phyloP scores from a whole-genome alignment of 2,113 vertebrate species.

The Brachyhypopomus gauderio region DNA sequence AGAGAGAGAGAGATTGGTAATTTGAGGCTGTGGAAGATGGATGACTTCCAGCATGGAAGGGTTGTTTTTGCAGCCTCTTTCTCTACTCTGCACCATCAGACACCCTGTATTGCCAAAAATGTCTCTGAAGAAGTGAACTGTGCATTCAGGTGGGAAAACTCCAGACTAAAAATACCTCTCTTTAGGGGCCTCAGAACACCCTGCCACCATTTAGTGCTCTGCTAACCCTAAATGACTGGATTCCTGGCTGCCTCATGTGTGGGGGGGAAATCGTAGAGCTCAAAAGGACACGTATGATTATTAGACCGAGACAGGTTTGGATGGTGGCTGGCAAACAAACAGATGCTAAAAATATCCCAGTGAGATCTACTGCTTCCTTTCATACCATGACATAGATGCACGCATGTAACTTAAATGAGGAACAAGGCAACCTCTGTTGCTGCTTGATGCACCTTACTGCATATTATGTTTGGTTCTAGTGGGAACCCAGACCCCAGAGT shows the following conservation, averaged over 20 bases:
- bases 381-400: conserved; percentile 7
- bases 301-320: conserved; percentile 64
- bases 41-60: conserved; percentile 63
- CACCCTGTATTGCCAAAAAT: conserved; percentile 66
- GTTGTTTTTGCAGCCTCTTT: conserved; percentile 63
- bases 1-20: conserved; percentile 46
- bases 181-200: conserved; percentile 66
- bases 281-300: conserved; percentile 74
- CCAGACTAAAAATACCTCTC: conserved; percentile 72
- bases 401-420: background rate
- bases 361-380: conserved; percentile 22
- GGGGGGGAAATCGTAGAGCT: conserved; percentile 61
- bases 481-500: background rate
- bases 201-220: conserved; percentile 71
- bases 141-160: conserved; percentile 69
- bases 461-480: background rate
- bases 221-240: conserved; percentile 72
- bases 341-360: conserved; percentile 72
- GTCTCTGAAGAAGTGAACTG: conserved; percentile 70
- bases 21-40: conserved; percentile 64
- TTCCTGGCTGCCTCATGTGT: conserved; percentile 62
- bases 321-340: conserved; percentile 69
- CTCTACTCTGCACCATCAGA: conserved; percentile 55
- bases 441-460: background rate
- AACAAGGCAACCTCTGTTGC: conserved; percentile 5